Evolutionary conservation across 2,113 vertebrate genomes (phyloP).

Genomic region (Gavialis gangeticus): DNA sequence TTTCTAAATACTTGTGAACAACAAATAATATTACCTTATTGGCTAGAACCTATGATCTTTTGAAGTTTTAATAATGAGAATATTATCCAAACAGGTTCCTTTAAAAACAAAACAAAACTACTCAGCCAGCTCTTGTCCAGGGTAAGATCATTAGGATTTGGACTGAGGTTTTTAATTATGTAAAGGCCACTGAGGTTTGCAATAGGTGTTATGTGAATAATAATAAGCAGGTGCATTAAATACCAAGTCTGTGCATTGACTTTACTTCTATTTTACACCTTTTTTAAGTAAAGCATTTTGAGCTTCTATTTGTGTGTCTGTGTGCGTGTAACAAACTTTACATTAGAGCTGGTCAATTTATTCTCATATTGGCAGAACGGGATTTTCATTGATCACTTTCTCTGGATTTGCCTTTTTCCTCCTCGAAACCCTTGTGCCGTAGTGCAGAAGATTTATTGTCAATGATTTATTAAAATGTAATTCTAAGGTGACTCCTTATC

Average conservation of each 20-base stretch:
- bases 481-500: constrained; percentile 84
- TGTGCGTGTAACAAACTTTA: constrained; percentile 74
- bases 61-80: constrained; percentile 57
- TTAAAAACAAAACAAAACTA: constrained; percentile 17
- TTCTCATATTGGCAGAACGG: constrained; percentile 81
- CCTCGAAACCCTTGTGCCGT: constrained; percentile 76
- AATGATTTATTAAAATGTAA: constrained; percentile 88
- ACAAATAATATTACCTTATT: background rate
- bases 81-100: constrained; percentile 50
- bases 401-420: constrained; percentile 78
- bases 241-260: constrained; percentile 72
- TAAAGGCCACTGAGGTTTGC: constrained; percentile 55
- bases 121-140: constrained; percentile 22
- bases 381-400: constrained; percentile 85
- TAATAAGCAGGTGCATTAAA: constrained; percentile 77
- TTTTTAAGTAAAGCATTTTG: constrained; percentile 44
- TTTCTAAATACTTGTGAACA: constrained; percentile 33
- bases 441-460: constrained; percentile 86
- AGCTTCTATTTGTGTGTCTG: constrained; percentile 62
- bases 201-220: constrained; percentile 71
- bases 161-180: constrained; percentile 70
- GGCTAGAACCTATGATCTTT: constrained; percentile 15
- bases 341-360: constrained; percentile 74
- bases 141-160: constrained; percentile 29
- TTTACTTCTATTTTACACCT: constrained; percentile 77